These are phyloP conservation scores for Ametastegia equiseti DNA, from an alignment of 2,888 invertebrate genomes.

Conservation along the genomic window DNA sequence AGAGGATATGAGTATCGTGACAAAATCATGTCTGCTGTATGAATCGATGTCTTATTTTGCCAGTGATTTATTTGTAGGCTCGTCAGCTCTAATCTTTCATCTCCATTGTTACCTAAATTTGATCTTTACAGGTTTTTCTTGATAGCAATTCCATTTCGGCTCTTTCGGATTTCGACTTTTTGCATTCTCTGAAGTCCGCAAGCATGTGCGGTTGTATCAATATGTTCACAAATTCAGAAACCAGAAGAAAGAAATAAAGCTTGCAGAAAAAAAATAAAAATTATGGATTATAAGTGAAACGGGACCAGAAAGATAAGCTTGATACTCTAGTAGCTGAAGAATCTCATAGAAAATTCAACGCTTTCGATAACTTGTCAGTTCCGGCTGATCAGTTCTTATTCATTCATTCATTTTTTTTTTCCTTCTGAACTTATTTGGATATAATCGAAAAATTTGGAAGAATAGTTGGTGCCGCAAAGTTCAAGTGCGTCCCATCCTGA, in stretches of 20 bases:
- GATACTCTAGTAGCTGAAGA: background rate
- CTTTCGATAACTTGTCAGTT: background rate
- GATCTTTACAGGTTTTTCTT: background rate
- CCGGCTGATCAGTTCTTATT: background rate
- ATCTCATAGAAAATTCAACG: background rate
- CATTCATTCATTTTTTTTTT: background rate
- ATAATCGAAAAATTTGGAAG: background rate
- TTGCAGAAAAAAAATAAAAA: too few relatives aligned
- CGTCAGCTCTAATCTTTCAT: background rate
- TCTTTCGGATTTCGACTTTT: too few relatives aligned
- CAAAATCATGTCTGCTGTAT: background rate
- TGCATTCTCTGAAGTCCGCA: too few relatives aligned
- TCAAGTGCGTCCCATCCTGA: background rate
- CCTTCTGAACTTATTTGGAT: background rate
- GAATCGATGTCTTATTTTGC: background rate
- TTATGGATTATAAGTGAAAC: background rate
- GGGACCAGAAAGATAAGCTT: background rate
- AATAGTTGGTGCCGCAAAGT: background rate
- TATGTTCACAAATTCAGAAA: background rate
- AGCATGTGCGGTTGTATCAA: too few relatives aligned
- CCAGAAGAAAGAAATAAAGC: background rate
- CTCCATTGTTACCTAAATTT: background rate
- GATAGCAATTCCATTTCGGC: too few relatives aligned
- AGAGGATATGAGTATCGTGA: background rate
- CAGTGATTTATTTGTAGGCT: background rate